Percentiles rank a stretch among this genome's conserved stretches.
These are phyloP conservation scores for Palythoa grandis DNA, from an alignment of 92 coral and sea anemone genomes.

Conservation along the genomic window DNA sequence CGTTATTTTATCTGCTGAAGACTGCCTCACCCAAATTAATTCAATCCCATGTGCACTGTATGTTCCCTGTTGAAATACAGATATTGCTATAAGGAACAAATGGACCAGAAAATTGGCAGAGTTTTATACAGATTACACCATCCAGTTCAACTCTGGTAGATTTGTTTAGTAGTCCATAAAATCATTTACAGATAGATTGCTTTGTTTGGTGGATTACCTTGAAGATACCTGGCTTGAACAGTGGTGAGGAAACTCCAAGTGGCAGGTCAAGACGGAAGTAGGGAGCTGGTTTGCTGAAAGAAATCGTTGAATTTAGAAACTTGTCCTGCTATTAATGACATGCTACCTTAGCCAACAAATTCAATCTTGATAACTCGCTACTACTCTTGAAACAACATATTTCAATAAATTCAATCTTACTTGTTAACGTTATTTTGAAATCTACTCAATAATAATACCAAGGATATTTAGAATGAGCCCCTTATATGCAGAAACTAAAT, in stretches of 20 bases:
- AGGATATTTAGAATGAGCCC: no score
- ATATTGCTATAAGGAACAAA: background rate
- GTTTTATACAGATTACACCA: background rate
- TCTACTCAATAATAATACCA: no score
- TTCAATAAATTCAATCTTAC: no score
- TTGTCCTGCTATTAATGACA: background rate
- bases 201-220: background rate
- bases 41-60: slow-evolving; percentile 35
- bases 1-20: slow-evolving; percentile 13
- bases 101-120: no score
- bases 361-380: no score
- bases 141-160: background rate
- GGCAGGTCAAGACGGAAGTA: slow-evolving; percentile 14
- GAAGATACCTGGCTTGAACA: slow-evolving; percentile 6
- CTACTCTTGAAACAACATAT: no score
- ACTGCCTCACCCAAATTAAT: slow-evolving; percentile 12
- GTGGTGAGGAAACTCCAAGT: background rate
- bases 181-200: background rate
- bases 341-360: no score
- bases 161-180: background rate
- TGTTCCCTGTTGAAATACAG: slow-evolving; percentile 14
- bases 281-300: background rate
- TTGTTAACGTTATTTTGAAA: no score
- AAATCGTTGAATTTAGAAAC: background rate
- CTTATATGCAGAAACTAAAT: no score